Conservation (phyloP, 2,888 invertebrate species). For the Oxycera nigricornis region DNA sequence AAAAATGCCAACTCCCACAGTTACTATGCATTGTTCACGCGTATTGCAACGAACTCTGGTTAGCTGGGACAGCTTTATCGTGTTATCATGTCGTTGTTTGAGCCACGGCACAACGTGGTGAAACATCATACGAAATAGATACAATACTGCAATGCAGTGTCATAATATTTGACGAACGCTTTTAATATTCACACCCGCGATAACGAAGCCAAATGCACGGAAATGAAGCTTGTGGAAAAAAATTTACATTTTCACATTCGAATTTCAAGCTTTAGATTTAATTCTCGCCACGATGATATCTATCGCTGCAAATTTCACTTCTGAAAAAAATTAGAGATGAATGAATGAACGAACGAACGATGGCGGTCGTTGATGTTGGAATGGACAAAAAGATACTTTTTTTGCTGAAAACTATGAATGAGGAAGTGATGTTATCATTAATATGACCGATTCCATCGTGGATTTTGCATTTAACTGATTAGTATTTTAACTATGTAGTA, state of each 20-base stretch:
- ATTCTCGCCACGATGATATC: not conserved
- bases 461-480: too few relatives aligned
- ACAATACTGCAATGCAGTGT: slow-evolving; percentile 4
- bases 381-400: slow-evolving; percentile 6
- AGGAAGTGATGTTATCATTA: too few relatives aligned
- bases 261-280: not conserved
- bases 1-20: too few relatives aligned
- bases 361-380: too few relatives aligned
- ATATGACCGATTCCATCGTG: too few relatives aligned
- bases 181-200: not conserved
- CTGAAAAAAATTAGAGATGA: not conserved
- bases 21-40: too few relatives aligned
- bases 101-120: not conserved
- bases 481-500: too few relatives aligned
- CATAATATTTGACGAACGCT: slow-evolving; percentile 12
- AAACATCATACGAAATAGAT: not conserved
- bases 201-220: not conserved
- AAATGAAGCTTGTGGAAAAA: not conserved
- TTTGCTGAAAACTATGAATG: not conserved
- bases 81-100: too few relatives aligned
- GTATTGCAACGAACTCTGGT: too few relatives aligned
- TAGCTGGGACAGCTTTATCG: too few relatives aligned
- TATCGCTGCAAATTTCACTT: too few relatives aligned
- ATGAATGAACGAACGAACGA: not conserved
- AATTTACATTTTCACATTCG: not conserved